phyloP scores from a whole-genome alignment of 2,888 invertebrate genomes.

The Folsomia candida region DNA sequence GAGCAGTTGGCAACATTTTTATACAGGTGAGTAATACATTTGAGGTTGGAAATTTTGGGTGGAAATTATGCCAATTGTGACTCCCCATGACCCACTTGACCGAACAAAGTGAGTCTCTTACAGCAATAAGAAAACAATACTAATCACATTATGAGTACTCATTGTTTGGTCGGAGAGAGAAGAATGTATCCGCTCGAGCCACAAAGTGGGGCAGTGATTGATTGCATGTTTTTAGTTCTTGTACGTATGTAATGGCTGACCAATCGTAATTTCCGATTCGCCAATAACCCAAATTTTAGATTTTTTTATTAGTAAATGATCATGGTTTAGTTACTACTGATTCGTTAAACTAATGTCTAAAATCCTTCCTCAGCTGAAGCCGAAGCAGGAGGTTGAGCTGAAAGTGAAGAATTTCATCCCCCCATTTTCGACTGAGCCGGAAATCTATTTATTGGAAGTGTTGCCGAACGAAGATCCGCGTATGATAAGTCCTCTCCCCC shows the following conservation, averaged over 20 bases:
- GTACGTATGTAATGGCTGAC: too few relatives aligned
- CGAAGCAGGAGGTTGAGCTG: constrained; percentile 57
- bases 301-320: too few relatives aligned
- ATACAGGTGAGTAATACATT: constrained; percentile 54
- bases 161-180: too few relatives aligned
- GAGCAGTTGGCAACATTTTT: constrained; percentile 59
- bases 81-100: not conserved
- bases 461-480: constrained; percentile 50
- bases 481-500: constrained; percentile 49
- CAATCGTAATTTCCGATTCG: not conserved
- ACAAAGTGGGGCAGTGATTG: too few relatives aligned
- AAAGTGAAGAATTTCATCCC: constrained; percentile 59
- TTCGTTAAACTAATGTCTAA: too few relatives aligned
- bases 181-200: too few relatives aligned
- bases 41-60: not conserved
- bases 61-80: not conserved
- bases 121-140: too few relatives aligned
- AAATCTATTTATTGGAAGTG: constrained; percentile 53
- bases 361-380: constrained; percentile 57
- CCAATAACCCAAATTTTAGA: too few relatives aligned
- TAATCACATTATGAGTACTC: too few relatives aligned
- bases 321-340: not conserved
- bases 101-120: too few relatives aligned
- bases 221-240: too few relatives aligned
- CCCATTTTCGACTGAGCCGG: constrained; percentile 54